Evolutionary conservation across 1,140 invertebrate genomes (phyloP), one percentile per base, ranked within the genome.

Genomic region (Tribolium madens): DNA sequence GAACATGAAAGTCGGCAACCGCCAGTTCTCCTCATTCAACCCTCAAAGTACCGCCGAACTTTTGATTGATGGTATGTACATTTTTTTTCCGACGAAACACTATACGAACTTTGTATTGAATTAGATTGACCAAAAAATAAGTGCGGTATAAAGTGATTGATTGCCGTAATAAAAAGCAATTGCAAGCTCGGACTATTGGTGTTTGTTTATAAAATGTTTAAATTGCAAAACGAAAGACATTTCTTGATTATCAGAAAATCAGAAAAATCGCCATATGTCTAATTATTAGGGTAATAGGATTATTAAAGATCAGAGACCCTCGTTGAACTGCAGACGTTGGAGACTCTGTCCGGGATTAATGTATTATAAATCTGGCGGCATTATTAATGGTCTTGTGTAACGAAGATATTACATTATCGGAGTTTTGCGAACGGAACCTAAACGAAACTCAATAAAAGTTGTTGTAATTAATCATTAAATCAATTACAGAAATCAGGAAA

Each of bases 51-150:
- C 57, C 57, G 57, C 57, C 57, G 26, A 64, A 64, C 7, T 64
- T 64, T 64, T 64, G 57, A 64, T 64, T 64, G 57, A 64, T 64
- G 57, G 36, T 64, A 64, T 64, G 57, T 64, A 64, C 57, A 64
- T 33, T 64, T 64, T 64, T 64, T 64, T 13, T 10, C 3, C 21
- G 10, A 9, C 36, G 57, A 64, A 64, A 64, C 57, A 64, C 57
- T 64, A 64, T 64, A 64, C 57, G 26, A 64, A 64, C 57, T 64
- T 64, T 64, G 57, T 64, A 64, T 64, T 64, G 57, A 64, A 64
- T 64, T 33, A 64, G 57, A 64, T 64, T 64, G 57, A 64, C 57
- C 57, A 64, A 64, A 64, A 64, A 64, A 64, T 64, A 64, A 64
- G 21, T 64, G 57, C 57, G 57, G 14, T 21, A 26, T 26, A 17